A percentile compares a stretch with the other conserved stretches of the same genome.
Evolutionary conservation across 2,113 vertebrate species (phyloP).

Genomic region (Pongo abelii): DNA sequence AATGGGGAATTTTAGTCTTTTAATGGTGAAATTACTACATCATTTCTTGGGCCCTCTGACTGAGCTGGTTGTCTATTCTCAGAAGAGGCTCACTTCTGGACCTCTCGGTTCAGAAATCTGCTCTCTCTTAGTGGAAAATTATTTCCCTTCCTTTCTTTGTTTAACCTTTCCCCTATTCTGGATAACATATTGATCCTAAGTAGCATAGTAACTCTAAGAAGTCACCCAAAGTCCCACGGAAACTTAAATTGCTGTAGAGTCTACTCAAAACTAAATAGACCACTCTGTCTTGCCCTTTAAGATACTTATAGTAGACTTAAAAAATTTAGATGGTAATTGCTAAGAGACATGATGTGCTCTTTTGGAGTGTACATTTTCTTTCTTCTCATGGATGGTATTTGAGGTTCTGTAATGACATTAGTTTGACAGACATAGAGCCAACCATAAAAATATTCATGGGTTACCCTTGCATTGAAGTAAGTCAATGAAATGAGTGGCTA

Average conservation of each 20-base stretch:
- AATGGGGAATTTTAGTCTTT: neutral
- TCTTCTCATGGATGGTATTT: neutral
- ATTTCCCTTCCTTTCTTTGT: neutral
- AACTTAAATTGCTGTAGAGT: neutral
- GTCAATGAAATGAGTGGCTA: neutral
- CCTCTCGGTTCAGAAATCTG: neutral
- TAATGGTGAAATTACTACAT: neutral
- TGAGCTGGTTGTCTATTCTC: neutral
- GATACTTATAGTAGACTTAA: neutral
- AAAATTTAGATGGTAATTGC: neutral
- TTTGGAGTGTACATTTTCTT: neutral
- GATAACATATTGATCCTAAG: neutral
- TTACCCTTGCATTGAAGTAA: neutral
- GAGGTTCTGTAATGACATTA: neutral
- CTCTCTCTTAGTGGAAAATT: neutral
- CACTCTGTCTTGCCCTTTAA: neutral
- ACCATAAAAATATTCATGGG: neutral
- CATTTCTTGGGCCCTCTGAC: neutral
- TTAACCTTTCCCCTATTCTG: neutral
- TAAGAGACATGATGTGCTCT: neutral
- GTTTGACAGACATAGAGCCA: neutral
- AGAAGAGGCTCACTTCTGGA: neutral
- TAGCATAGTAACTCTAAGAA: neutral
- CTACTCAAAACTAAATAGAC: neutral
- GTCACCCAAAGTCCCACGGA: neutral